Base-by-base conservation (phyloP, 2,797 vertebrate genomes). In the Tapirus indicus region DNA sequence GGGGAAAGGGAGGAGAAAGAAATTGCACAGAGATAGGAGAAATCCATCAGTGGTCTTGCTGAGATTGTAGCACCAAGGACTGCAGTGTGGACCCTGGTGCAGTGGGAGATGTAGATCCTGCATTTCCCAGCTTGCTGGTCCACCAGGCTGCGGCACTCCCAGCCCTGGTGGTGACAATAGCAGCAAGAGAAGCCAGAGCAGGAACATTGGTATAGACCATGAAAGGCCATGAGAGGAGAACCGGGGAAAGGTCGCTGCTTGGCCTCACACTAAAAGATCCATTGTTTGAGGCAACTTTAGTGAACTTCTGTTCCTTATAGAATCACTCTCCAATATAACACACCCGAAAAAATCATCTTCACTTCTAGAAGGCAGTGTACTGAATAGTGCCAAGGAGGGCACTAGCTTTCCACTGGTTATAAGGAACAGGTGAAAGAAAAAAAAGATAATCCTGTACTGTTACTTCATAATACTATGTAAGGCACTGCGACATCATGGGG, bases 401-500 rank as follows among this genome's bases (percentile, higher is more conserved):
- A 38, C 13, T 74, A 47, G 66, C 14, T 47, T 82, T 20, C 77
- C 77, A 27, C 14, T 20, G 32, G 66, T 13, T 56, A 23, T 3
- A 7, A 49, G 68, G 44, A 75, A 5, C 7, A 38, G 20, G 11
- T 7, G 10, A 32, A 60, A 69, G 8, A 68, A 27, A 47, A 62
- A 32, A 18, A 58, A 25, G 21, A 41, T 25, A 52, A 54, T 0
- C 10, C 12, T 13, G 54, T n/a, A 38, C 7, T 8, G 90, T 16
- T 35, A 47, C 10, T 7, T 16, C 17, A 6, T 9, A 21, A 38
- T 4, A 60, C 47, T n/a, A n/a, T n/a, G 20, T 4, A 14, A 14
- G 5, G 10, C 29, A 2, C 2, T 17, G 21, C 14, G 13, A 4
- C 4, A 1, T 23, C 27, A 5, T 14, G 38, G 47, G 71, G 13